Conservation (phyloP, 2,113 vertebrate genomes). For the Myrmecophaga tridactyla region DNA sequence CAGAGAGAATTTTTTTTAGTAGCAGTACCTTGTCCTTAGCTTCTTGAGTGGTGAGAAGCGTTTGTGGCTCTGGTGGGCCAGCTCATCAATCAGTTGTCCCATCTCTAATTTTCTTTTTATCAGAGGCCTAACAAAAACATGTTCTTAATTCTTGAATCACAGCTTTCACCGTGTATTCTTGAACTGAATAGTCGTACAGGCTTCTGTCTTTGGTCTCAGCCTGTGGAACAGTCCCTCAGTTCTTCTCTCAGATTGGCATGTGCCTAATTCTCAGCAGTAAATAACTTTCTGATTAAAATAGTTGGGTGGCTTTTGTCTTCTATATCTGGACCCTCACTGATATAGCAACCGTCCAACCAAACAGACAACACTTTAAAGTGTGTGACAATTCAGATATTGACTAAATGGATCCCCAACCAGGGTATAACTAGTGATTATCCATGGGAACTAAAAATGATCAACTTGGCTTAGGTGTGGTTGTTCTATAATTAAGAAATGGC, state of each 20-base stretch:
- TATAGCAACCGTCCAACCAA: background rate
- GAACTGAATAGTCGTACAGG: background rate
- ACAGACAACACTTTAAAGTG: background rate
- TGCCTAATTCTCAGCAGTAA: background rate
- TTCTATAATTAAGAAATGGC: background rate
- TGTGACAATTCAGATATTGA: background rate
- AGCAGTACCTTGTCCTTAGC: background rate
- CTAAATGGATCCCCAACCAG: background rate
- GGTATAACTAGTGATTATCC: background rate
- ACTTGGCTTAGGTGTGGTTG: background rate
- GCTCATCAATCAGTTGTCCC: background rate
- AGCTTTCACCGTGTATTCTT: background rate
- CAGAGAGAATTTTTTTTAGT: background rate
- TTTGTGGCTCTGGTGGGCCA: background rate
- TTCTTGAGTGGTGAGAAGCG: background rate
- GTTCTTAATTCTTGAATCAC: background rate
- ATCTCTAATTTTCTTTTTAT: background rate
- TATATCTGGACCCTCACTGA: background rate
- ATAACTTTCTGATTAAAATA: background rate
- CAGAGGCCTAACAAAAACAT: background rate
- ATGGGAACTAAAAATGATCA: background rate
- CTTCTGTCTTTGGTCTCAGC: background rate
- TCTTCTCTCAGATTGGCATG: background rate
- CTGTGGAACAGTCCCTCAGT: background rate
- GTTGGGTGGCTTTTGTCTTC: background rate